phyloP scores from a whole-genome alignment of 2,888 invertebrate species.

The Noctua janthina region DNA sequence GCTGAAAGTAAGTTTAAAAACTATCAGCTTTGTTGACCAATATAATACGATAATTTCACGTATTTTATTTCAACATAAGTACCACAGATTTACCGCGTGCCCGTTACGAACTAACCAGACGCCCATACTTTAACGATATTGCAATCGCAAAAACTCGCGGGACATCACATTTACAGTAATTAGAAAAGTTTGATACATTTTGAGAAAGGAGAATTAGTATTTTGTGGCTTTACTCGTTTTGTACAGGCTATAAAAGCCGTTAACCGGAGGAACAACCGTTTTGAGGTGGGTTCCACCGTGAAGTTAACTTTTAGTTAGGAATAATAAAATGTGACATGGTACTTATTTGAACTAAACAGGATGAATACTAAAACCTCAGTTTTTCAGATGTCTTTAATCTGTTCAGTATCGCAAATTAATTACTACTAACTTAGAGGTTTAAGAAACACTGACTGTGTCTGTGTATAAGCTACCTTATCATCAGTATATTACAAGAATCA shows the following conservation, averaged over 20 bases:
- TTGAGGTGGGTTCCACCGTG: constrained; percentile 56
- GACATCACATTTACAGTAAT: constrained; percentile 86
- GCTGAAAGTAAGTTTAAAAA: not conserved
- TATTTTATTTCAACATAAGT: constrained; percentile 26
- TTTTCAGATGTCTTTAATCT: not conserved
- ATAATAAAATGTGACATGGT: constrained; percentile 29
- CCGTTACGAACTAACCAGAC: constrained; percentile 60
- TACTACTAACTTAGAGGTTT: not conserved
- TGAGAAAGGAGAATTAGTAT: constrained; percentile 86
- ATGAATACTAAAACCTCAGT: not conserved
- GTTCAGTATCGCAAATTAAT: not conserved
- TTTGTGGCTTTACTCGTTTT: constrained; percentile 85
- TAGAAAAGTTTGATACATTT: constrained; percentile 88
- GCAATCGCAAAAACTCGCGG: constrained; percentile 79
- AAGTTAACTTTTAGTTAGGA: constrained; percentile 45
- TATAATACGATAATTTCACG: not conserved
- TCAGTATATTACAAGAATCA: not conserved
- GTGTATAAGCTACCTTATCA: not conserved
- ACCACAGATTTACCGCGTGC: constrained; percentile 30
- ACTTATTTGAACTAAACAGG: not conserved
- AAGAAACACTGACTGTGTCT: not conserved
- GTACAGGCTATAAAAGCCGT: constrained; percentile 81
- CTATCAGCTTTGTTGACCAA: not conserved
- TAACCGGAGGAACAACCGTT: constrained; percentile 77
- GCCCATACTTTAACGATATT: constrained; percentile 74